Evolutionary conservation across 2,113 vertebrate species (phyloP), one percentile per base, ranked within the genome.

Genomic region (Gymnarchus niloticus): DNA sequence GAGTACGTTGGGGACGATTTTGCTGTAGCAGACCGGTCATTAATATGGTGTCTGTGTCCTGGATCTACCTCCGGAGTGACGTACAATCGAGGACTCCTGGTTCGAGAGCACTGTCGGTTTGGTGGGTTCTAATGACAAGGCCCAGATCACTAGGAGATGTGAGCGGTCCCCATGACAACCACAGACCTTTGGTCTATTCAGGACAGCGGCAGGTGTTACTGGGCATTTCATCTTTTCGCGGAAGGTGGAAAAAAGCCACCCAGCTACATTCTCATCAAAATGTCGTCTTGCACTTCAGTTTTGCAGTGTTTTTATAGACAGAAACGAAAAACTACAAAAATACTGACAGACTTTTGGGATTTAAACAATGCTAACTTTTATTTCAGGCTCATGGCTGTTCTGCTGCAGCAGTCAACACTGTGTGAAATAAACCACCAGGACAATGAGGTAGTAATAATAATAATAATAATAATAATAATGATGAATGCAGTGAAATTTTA

Each of bases 391-490:
- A 93, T 97, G 88, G 94, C 93, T 0, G 94, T 96, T 33, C 93
- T 97, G 85, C 89, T 97, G 86, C 96, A 97, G 69, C 95, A 96
- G 83, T 96, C 96, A 51, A 94, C 93, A 89, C 92, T 94, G 88
- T 93, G 91, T 52, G 96, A 97, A 92, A 95, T 97, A 88, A 97
- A 97, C 86, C 96, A 97, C 83, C 96, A 97, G 87, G 96, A 97
- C 91, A 95, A 95, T 52, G 96, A 97, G 95, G 96, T 97, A 87
- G 94, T 93, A 90, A 80, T 76, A 44, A 19, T 56, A n/a, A n/a
- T n/a, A n/a, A n/a, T n/a, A n/a, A n/a, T n/a, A n/a, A n/a, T n/a
- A n/a, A n/a, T n/a, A n/a, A 8, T 28, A 81, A 51, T 33, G 28
- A 10, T 56, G 14, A 21, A 28, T 83, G 14, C 14, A 33, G 23